Evolutionary conservation across 2,797 vertebrate species (phyloP), one percentile per base, ranked within the genome.

Genomic region (Astyanax mexicanus): DNA sequence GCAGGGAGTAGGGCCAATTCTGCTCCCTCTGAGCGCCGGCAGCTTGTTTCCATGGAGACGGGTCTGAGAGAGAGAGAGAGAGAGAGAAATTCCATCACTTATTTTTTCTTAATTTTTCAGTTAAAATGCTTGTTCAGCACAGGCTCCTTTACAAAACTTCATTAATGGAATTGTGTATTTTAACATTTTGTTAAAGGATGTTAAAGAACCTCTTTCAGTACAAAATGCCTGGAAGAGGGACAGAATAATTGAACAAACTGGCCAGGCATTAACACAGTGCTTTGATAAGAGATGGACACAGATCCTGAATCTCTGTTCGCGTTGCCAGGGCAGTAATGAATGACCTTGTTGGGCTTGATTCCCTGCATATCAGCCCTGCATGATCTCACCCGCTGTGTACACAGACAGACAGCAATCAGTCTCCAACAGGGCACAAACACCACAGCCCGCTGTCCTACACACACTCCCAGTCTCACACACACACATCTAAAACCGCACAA

Each of bases 11-110:
- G n/a, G n/a, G n/a, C n/a, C n/a, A n/a, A n/a, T n/a, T n/a, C n/a
- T n/a, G n/a, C n/a, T n/a, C n/a, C n/a, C n/a, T n/a, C n/a, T n/a
- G n/a, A n/a, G n/a, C n/a, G n/a, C n/a, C n/a, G n/a, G n/a, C n/a
- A 74, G 27, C 60, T 32, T 52, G 81, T 80, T 80, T 65, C 72
- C 75, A 83, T 80, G 64, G 72, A 38, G 75, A 83, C 57, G 67
- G 25, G n/a, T 81, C 42, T 27, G 25, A 52, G 7, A 37, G 47
- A 52, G 64, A 47, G 44, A 29, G 25, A 57, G 45, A 40, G 25
- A 47, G 40, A 44, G 29, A 40, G 42, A 17, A 19, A 58, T 55
- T 64, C 40, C 32, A 11, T 68, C 29, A 73, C 23, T 61, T 29
- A 0, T 27, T 29, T 67, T 60, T 69, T 21, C 37, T 68, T 23